Base-by-base conservation (phyloP, 2,888 invertebrate genomes). In the Lithophane leautieri region DNA sequence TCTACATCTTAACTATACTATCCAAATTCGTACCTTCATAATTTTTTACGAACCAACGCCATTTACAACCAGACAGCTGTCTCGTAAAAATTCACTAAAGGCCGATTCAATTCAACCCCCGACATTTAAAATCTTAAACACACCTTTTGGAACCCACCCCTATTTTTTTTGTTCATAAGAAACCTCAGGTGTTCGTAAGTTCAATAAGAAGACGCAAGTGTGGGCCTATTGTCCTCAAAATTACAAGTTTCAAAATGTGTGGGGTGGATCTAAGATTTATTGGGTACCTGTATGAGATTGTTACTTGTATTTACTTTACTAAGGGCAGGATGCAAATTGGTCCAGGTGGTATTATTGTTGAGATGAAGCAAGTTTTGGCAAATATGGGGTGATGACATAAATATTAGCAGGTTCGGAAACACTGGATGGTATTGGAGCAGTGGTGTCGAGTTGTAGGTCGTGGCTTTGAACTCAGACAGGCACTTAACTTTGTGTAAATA, bases 101-200 rank as follows among this genome's bases (percentile, higher is more conserved):
- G 58, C 58, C 28, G 19, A 28, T 16, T 25, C 65, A 16, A 73
- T n/a, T n/a, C n/a, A n/a, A n/a, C n/a, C 14, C 28, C 65, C 60
- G 14, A 34, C 60, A 22, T 54, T 60, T 66, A 14, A 42, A 62
- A 75, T 75, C 47, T 61, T 40, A 2, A 65, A 16, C 56, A 40
- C 81, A 83, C 79, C 81, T 74, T 83, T 79, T 14, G 1, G 4
- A 6, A 47, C 47, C 34, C 66, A 77, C 71, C 83, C 81, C 9
- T 50, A 42, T 44, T 66, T 61, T 61, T 19, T 61, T 40, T 28
- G 9, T 60, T 56, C 47, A 65, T 22, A 56, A 28, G 44, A 28
- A 34, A 54, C n/a, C 60, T 81, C 83, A 81, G 81, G 81, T 81
- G 81, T 81, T 79, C 73, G 4, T 3, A 50, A 6, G n/a, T 54